These are phyloP conservation scores for Ceratina japonica DNA, from an alignment of 1,140 invertebrate genomes.

Conservation along the genomic window DNA sequence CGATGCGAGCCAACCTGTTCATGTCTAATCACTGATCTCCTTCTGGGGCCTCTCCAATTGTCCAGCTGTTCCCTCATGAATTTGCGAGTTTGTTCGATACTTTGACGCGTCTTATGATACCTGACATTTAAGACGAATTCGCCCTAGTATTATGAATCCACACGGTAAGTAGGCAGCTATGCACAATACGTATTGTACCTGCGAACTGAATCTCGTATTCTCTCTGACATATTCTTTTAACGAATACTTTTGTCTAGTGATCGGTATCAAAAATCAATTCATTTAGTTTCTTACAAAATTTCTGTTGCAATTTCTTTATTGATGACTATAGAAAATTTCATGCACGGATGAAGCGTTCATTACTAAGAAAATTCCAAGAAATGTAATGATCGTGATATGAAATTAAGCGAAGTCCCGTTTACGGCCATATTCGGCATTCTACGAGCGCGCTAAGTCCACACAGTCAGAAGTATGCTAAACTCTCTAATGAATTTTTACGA, in stretches of 20 bases:
- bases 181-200: too few relatives aligned
- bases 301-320: too few relatives aligned
- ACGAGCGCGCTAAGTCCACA: too few relatives aligned
- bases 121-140: neutral
- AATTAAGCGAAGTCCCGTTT: neutral
- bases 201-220: too few relatives aligned
- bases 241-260: too few relatives aligned
- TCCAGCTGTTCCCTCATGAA: constrained; percentile 7
- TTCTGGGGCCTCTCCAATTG: neutral
- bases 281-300: too few relatives aligned
- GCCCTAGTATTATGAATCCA: neutral
- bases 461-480: too few relatives aligned
- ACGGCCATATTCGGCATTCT: neutral
- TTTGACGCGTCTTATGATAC: constrained; percentile 10
- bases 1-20: neutral
- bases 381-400: neutral
- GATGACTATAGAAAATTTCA: too few relatives aligned
- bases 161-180: neutral
- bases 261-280: too few relatives aligned
- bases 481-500: too few relatives aligned
- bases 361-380: neutral
- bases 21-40: neutral
- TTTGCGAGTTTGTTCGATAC: constrained; percentile 4
- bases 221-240: too few relatives aligned
- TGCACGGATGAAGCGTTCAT: neutral